A percentile compares a stretch with the other conserved stretches of the same genome.
Conservation (phyloP, 2,797 vertebrate species). For the Labeo calbasu region DNA sequence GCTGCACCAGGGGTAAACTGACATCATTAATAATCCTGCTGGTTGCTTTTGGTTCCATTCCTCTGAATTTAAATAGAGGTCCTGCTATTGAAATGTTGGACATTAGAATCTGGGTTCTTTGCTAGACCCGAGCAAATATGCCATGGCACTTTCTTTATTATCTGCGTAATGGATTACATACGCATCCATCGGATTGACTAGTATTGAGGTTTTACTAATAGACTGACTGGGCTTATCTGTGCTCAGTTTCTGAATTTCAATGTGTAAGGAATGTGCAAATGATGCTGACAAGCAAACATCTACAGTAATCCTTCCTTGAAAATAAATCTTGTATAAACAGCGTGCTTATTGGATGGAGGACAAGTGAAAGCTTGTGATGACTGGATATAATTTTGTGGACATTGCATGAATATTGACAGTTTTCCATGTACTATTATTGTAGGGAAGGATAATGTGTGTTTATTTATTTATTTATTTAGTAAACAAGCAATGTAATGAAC, state of each 20-base stretch:
- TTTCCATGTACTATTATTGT: neutral
- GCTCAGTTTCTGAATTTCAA: conserved; percentile 7
- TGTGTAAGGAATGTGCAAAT: conserved; percentile 8
- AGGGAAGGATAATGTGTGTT: neutral
- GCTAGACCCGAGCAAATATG: conserved; percentile 27
- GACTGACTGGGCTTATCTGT: conserved; percentile 9
- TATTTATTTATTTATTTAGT: neutral
- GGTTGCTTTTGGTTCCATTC: conserved; percentile 48
- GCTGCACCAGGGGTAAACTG: conserved; percentile 61
- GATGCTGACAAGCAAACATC: conserved; percentile 2
- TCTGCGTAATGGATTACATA: conserved; percentile 43
- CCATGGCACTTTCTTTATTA: conserved; percentile 49
- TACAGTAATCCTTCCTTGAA: conserved; percentile 18
- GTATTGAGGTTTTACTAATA: conserved; percentile 26
- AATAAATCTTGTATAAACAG: neutral
- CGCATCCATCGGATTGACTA: neutral
- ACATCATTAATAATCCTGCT: conserved; percentile 64
- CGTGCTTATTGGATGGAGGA: neutral
- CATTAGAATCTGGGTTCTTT: conserved; percentile 36
- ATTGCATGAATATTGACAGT: neutral
- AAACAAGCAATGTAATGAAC: neutral
- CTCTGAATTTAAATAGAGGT: conserved; percentile 55
- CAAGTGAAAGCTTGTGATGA: neutral
- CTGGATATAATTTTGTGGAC: neutral
- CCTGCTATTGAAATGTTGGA: conserved; percentile 50